These are phyloP conservation scores for Pseudococcus viburni DNA, from an alignment of 2,888 invertebrate genomes.

Conservation along the genomic window DNA sequence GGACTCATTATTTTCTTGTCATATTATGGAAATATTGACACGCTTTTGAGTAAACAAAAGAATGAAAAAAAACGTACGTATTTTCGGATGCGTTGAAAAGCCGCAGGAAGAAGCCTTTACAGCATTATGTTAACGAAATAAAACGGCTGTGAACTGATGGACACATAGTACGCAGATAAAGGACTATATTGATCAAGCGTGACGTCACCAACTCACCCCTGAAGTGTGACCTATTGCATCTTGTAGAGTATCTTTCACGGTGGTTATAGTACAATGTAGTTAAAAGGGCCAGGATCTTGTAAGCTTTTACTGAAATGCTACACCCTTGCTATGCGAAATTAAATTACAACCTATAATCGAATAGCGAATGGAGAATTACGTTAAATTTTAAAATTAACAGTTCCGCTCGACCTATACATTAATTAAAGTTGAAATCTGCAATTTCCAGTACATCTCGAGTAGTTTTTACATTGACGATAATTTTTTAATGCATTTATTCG, in stretches of 20 bases:
- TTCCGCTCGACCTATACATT: constrained; percentile 27
- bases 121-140: constrained; percentile 60
- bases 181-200: constrained; percentile 66
- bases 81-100: constrained; percentile 37
- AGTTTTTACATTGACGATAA: neutral
- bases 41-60: constrained; percentile 43
- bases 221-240: constrained; percentile 63
- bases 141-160: constrained; percentile 60
- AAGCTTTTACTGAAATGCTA: constrained; percentile 60
- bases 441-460: neutral
- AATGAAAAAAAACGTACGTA: constrained; percentile 25
- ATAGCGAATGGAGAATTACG: constrained; percentile 48
- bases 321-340: constrained; percentile 59
- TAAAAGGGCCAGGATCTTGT: constrained; percentile 58
- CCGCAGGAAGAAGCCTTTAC: neutral
- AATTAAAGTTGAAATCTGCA: constrained; percentile 21
- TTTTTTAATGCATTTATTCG: constrained; percentile 21
- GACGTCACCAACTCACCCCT: constrained; percentile 65
- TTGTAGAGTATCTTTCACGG: constrained; percentile 58
- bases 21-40: constrained; percentile 50
- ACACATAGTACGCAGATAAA: constrained; percentile 64
- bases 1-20: constrained; percentile 55
- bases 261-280: constrained; percentile 51
- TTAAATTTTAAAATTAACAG: constrained; percentile 44
- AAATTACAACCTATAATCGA: constrained; percentile 53